These are phyloP conservation scores for Phragmatobia fuliginosa DNA, from an alignment of 2,888 invertebrate genomes.

Conservation along the genomic window DNA sequence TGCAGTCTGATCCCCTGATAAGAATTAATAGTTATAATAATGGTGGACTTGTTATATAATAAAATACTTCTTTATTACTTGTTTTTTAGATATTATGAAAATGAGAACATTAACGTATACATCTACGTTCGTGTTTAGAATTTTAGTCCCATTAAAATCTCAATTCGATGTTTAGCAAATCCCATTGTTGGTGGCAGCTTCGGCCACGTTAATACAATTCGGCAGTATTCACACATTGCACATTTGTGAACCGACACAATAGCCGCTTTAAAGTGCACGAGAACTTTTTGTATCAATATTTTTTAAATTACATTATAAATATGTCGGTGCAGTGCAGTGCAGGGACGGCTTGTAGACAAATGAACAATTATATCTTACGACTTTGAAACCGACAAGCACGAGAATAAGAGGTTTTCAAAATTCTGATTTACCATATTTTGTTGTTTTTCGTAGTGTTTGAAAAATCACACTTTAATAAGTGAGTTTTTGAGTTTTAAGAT, in stretches of 20 bases:
- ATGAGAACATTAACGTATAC: background rate
- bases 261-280: background rate
- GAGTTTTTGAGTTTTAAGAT: no score
- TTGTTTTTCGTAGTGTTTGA: no score
- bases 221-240: constrained; percentile 2
- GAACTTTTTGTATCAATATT: background rate
- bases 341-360: no score
- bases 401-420: background rate
- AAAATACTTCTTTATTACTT: no score
- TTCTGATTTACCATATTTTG: no score
- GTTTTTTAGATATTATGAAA: no score
- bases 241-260: background rate
- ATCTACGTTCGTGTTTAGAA: background rate
- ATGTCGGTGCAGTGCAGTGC: no score
- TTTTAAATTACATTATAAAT: background rate
- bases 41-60: background rate
- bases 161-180: constrained; percentile 28
- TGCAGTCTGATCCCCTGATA: no score
- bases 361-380: background rate
- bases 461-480: no score
- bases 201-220: constrained; percentile 27
- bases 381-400: no score
- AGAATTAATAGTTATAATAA: background rate
- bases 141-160: constrained; percentile 18
- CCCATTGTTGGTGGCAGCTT: constrained; percentile 28